Base-by-base conservation (phyloP, 2,797 vertebrate genomes). In the Anas capensis region DNA sequence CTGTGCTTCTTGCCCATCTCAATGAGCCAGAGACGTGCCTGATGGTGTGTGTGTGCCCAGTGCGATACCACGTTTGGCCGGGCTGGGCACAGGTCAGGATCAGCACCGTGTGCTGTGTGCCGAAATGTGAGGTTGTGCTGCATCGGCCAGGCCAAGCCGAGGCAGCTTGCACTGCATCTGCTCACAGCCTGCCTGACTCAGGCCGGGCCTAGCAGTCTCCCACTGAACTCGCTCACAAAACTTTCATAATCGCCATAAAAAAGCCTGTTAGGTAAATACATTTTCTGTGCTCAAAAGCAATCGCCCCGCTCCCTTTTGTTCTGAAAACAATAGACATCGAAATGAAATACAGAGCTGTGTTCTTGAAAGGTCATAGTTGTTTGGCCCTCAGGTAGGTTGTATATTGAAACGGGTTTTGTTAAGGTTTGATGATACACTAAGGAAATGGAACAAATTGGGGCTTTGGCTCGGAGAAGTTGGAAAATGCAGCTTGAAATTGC, bases 321-420 rank as follows among this genome's bases (percentile, higher is more conserved):
- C 88, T 76, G 73, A 86, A 95, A 88, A 79, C 92, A 91, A 79
- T 54, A 95, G 77, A 53, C n/a, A 65, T 95, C 56, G 93, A 93
- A 96, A 89, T 80, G 57, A 92, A 91, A 92, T 75, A 82, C 0
- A 4, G 65, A 83, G 84, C 29, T 51, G 14, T 71, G 73, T 85
- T 91, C 65, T 83, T 77, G 38, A 57, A 95, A 96, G 82, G 90
- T 95, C 86, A 69, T 40, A 44, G 76, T 72, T 97, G 69, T 66
- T 93, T 93, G 44, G 70, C 92, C 79, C 34, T 72, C 82, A 85
- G 76, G 54, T 61, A 95, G 86, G 57, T 21, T 64, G 58, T 71
- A 31, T 91, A 66, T 87, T 1, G 0, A 89, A 94, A 80, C 54
- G 48, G 36, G 20, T 90, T 88, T 89, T 62, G 38, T 79, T 95